A percentile compares a stretch with the other conserved stretches of the same genome.
Evolutionary conservation across 2,113 vertebrate genomes (phyloP).

Genomic region (Sciurus niger): DNA sequence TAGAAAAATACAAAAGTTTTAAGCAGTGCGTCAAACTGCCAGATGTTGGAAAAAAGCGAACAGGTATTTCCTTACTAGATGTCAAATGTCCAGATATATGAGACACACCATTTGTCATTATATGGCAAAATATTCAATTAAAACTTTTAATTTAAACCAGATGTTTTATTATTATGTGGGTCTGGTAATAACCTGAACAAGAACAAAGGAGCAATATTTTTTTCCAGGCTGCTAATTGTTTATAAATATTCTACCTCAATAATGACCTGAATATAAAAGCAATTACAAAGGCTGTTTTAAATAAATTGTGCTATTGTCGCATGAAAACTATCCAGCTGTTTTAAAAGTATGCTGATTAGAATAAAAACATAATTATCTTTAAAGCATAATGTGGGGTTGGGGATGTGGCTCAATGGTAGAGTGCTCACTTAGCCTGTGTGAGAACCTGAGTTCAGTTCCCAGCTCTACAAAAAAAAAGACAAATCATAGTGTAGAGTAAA

Average conservation of each 20-base stretch:
- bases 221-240: constrained; percentile 45
- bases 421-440: too few relatives aligned
- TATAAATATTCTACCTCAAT: constrained; percentile 43
- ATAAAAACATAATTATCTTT: constrained; percentile 11
- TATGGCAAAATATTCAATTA: constrained; percentile 14
- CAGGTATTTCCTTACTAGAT: background rate
- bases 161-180: constrained; percentile 30
- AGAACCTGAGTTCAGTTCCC: too few relatives aligned
- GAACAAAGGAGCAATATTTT: background rate
- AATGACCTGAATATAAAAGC: constrained; percentile 35
- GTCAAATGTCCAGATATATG: background rate
- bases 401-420: too few relatives aligned
- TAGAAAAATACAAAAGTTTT: background rate
- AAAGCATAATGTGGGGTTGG: background rate
- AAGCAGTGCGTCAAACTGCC: background rate
- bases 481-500: background rate
- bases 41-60: background rate
- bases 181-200: constrained; percentile 9
- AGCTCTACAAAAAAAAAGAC: too few relatives aligned
- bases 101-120: background rate
- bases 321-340: background rate
- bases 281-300: background rate
- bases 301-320: background rate
- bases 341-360: background rate
- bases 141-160: constrained; percentile 44